phyloP scores from a whole-genome alignment of 2,113 vertebrate genomes.

The Eclectus roratus region DNA sequence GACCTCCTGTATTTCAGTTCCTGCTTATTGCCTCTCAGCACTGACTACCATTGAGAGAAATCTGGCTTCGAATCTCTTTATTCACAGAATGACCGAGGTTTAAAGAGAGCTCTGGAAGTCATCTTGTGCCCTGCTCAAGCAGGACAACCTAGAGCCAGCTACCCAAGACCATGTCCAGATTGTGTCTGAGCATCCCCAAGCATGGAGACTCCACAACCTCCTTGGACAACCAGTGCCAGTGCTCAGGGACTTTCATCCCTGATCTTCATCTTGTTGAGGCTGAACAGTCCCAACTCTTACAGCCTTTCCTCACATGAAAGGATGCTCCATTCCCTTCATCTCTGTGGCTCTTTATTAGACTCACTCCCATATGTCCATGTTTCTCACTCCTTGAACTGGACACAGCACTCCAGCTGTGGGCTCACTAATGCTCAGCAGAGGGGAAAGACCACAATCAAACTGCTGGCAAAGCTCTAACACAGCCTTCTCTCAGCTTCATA shows the following conservation, averaged over 20 bases:
- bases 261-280: background rate
- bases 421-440: background rate
- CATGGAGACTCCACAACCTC: background rate
- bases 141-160: background rate
- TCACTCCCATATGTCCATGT: background rate
- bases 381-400: background rate
- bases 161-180: background rate
- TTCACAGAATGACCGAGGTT: background rate
- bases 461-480: background rate
- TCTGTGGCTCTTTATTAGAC: background rate
- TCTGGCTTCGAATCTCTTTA: background rate
- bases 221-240: background rate
- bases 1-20: background rate
- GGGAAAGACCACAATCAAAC: background rate
- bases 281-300: background rate
- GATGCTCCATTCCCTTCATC: background rate
- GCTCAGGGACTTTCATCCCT: background rate
- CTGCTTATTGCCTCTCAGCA: background rate
- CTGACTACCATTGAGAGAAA: background rate
- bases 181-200: background rate
- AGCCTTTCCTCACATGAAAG: background rate
- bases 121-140: background rate
- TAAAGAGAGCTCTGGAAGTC: background rate
- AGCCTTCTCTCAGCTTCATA: background rate
- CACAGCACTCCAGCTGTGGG: background rate